Conservation (phyloP, 2,888 invertebrate species). For the Drosophila prolongata region DNA sequence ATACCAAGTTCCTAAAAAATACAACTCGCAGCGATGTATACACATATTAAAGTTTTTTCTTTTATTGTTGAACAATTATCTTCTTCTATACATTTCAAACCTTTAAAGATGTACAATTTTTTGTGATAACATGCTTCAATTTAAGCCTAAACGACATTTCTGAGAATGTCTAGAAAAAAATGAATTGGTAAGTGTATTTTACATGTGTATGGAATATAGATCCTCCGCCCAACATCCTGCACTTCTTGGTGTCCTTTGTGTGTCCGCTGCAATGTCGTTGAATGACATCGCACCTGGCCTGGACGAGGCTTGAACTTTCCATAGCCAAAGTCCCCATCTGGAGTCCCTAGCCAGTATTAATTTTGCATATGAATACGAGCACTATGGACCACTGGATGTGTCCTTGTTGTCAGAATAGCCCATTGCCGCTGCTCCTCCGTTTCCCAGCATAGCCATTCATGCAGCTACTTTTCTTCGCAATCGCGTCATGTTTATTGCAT, state of each 20-base stretch:
- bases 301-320: conserved; percentile 17
- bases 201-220: background rate
- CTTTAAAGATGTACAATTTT: no score
- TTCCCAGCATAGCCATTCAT: background rate
- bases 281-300: conserved; percentile 21
- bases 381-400: conserved; percentile 44
- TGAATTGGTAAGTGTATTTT: background rate
- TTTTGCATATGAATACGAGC: conserved; percentile 67
- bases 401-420: conserved; percentile 6
- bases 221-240: conserved; percentile 2
- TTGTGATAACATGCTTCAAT: no score
- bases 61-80: no score
- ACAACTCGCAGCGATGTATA: no score
- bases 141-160: no score
- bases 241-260: background rate
- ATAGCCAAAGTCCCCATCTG: conserved; percentile 13
- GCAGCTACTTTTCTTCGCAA: conserved; percentile 10
- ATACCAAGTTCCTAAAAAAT: no score
- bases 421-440: background rate
- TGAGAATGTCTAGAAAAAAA: no score
- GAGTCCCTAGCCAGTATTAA: conserved; percentile 45
- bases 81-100: no score
- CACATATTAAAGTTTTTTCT: no score
- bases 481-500: conserved; percentile 46
- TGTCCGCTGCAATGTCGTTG: conserved; percentile 8